These are phyloP conservation scores for Silvanus unidentatus DNA, from an alignment of 2,888 invertebrate genomes.

Conservation along the genomic window DNA sequence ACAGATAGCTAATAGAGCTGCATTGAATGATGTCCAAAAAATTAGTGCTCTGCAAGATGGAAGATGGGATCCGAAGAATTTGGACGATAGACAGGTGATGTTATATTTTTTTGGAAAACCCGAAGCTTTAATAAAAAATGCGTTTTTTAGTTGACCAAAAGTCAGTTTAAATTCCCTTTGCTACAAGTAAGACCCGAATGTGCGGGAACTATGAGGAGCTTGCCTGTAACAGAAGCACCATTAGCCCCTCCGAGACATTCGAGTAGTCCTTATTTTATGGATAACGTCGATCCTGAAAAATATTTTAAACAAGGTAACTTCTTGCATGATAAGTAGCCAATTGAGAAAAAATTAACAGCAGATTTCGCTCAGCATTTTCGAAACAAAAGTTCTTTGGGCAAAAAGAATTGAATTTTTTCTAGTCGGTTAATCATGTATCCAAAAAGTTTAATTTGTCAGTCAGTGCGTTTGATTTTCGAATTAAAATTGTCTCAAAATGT, in stretches of 20 bases:
- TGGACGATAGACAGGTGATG: conserved; percentile 56
- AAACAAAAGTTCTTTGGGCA: too few relatives aligned
- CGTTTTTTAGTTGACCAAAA: conserved; percentile 59
- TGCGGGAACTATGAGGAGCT: conserved; percentile 56
- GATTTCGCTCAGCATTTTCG: too few relatives aligned
- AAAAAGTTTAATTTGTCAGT: too few relatives aligned
- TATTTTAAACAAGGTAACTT: conserved; percentile 59
- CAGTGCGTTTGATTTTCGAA: background rate
- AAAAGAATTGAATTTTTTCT: too few relatives aligned
- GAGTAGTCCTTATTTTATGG: conserved; percentile 61
- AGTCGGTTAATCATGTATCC: too few relatives aligned
- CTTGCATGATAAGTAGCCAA: conserved; percentile 22
- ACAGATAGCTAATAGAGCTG: conserved; percentile 55
- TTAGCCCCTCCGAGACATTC: conserved; percentile 55
- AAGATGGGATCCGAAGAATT: conserved; percentile 56
- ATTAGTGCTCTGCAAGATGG: conserved; percentile 57
- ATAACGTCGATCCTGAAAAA: conserved; percentile 56
- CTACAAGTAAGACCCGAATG: conserved; percentile 63
- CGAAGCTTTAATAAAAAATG: too few relatives aligned
- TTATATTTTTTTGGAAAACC: too few relatives aligned
- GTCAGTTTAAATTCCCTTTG: conserved; percentile 64
- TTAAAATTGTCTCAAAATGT: background rate
- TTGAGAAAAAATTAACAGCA: background rate
- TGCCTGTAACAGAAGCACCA: conserved; percentile 56
- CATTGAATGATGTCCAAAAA: conserved; percentile 54